phyloP scores from a whole-genome alignment of 2,113 vertebrate species.

The Daphoenositta chrysoptera region DNA sequence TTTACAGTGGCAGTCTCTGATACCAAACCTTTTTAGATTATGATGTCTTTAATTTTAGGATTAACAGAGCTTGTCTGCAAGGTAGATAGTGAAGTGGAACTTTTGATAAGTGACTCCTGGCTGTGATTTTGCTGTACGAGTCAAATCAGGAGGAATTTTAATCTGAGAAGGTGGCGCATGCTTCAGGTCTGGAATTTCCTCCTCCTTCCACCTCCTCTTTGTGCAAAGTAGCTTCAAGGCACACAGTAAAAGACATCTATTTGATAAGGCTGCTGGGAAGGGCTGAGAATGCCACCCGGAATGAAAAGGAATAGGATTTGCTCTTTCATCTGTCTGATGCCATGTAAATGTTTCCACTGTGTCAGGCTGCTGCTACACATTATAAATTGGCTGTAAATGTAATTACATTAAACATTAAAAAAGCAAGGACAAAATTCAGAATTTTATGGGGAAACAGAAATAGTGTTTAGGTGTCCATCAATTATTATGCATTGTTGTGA shows the following conservation, averaged over 20 bases:
- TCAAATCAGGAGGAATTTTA: neutral
- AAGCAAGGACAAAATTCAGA: neutral
- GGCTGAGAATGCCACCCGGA: neutral
- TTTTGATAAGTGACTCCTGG: neutral
- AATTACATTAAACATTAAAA: neutral
- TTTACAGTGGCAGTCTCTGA: neutral
- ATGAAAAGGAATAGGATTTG: neutral
- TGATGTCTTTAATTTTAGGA: neutral
- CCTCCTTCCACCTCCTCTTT: neutral
- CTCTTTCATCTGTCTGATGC: neutral
- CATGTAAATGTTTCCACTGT: neutral
- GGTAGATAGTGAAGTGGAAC: neutral
- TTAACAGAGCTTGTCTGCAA: neutral
- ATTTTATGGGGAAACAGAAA: neutral
- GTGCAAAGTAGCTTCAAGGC: slow-evolving; percentile 1
- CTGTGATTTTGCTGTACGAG: neutral
- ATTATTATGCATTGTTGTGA: neutral
- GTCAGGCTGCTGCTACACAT: neutral
- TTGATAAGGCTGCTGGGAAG: slow-evolving; percentile 18
- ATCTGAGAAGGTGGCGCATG: slow-evolving; percentile 15
- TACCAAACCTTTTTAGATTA: neutral
- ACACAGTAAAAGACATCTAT: neutral
- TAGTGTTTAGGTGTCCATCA: neutral
- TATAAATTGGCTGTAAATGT: neutral
- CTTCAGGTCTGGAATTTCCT: slow-evolving; percentile 21